Evolutionary conservation across 2,797 vertebrate species (phyloP).

Genomic region (Dallia pectoralis): DNA sequence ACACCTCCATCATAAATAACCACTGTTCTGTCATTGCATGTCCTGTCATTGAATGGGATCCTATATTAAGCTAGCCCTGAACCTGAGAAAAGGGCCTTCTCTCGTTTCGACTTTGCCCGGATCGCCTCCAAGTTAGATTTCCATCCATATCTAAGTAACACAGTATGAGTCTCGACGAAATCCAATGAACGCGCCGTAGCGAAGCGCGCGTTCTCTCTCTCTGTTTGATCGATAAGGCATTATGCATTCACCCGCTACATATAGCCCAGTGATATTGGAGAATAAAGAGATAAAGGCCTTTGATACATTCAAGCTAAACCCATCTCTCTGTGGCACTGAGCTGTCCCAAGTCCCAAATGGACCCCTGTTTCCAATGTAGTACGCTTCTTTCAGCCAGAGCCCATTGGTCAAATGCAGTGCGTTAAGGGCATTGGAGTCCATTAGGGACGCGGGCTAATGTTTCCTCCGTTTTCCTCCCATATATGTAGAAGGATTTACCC

Average conservation of each 20-base stretch:
- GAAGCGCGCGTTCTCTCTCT: background rate
- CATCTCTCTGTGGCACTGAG: too few species aligned
- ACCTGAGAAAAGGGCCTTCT: background rate
- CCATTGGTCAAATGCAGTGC: background rate
- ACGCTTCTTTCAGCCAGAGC: background rate
- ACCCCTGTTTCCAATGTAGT: background rate
- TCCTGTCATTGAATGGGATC: too few species aligned
- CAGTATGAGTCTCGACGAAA: conserved; percentile 1
- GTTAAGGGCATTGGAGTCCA: background rate
- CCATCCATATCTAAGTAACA: background rate
- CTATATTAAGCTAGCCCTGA: background rate
- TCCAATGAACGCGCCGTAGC: background rate
- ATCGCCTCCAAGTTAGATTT: background rate
- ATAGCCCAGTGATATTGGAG: background rate
- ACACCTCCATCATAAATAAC: too few species aligned
- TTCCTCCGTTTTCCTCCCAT: conserved; percentile 31
- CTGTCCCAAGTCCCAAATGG: background rate
- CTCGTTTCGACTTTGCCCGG: background rate
- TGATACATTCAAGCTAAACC: background rate
- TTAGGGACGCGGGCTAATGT: background rate
- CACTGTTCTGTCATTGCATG: too few species aligned
- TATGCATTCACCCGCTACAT: background rate
- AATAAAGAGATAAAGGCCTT: background rate
- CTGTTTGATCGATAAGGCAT: background rate
- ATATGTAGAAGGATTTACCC: conserved; percentile 26